Conservation (phyloP, 2,888 invertebrate genomes). For the Dinocampus coccinellae region DNA sequence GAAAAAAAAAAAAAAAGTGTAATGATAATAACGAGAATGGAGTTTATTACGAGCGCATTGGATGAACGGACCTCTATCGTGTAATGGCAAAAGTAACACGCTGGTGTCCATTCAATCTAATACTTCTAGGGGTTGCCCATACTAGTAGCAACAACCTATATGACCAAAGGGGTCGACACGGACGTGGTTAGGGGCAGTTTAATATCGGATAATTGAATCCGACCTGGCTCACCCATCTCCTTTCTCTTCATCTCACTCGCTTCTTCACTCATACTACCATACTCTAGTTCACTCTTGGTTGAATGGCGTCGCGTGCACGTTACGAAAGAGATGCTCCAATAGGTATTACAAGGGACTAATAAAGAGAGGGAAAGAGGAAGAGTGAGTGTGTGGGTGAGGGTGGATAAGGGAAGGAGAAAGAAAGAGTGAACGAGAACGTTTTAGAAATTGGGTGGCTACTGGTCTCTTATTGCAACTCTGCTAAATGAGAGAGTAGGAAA, state of each 20-base stretch:
- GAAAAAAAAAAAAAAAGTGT: background rate
- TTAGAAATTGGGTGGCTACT: slow-evolving; percentile 49
- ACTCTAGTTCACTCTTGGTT: slow-evolving; percentile 32
- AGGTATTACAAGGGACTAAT: slow-evolving; percentile 34
- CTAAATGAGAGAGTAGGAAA: slow-evolving; percentile 49
- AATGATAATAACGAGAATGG: slow-evolving; percentile 14
- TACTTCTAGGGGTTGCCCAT: slow-evolving; percentile 58
- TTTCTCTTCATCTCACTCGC: slow-evolving; percentile 35
- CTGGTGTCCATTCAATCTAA: slow-evolving; percentile 67
- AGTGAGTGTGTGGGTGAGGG: too few species aligned
- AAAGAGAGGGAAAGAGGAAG: too few species aligned
- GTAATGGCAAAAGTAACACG: slow-evolving; percentile 65
- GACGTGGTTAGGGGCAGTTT: slow-evolving; percentile 67
- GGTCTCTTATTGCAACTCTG: slow-evolving; percentile 56
- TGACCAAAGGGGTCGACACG: slow-evolving; percentile 50
- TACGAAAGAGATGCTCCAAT: slow-evolving; percentile 33
- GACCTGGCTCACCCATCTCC: slow-evolving; percentile 55
- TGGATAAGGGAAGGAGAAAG: too few species aligned
- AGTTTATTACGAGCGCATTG: slow-evolving; percentile 30
- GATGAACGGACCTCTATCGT: slow-evolving; percentile 57
- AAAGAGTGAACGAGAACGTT: slow-evolving; percentile 41
- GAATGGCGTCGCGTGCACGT: slow-evolving; percentile 41
- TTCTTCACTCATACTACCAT: slow-evolving; percentile 35
- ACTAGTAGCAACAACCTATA: slow-evolving; percentile 56
- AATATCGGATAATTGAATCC: slow-evolving; percentile 70